These are phyloP conservation scores for Chionodraco myersi DNA, from an alignment of 2,113 vertebrate species.

Conservation along the genomic window DNA sequence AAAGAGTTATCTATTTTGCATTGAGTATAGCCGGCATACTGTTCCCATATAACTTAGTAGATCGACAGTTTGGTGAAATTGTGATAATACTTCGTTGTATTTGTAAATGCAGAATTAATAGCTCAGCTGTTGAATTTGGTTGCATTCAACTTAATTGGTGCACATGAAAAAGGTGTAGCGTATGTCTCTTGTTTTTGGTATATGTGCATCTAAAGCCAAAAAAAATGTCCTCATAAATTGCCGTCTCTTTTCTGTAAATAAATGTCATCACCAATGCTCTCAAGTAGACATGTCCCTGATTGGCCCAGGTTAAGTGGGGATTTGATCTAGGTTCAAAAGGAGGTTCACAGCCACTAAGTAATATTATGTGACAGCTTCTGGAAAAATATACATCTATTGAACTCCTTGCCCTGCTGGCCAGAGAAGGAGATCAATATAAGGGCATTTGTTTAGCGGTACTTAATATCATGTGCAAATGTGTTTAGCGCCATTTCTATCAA, in stretches of 20 bases:
- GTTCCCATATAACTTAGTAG: too few species aligned
- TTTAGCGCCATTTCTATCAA: conserved; percentile 41
- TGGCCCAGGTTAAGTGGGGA: background rate
- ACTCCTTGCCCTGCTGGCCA: conserved; percentile 1
- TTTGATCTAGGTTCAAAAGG: background rate
- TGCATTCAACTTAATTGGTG: too few species aligned
- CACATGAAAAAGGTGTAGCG: too few species aligned
- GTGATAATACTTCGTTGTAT: background rate
- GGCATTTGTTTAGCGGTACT: conserved; percentile 45
- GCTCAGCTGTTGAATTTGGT: too few species aligned
- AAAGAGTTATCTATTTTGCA: too few species aligned
- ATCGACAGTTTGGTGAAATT: too few species aligned
- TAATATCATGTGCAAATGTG: conserved; percentile 48
- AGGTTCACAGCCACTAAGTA: conserved; percentile 6
- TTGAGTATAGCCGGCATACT: too few species aligned
- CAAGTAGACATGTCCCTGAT: background rate
- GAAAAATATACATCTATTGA: conserved; percentile 28
- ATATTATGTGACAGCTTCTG: background rate
- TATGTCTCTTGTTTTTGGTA: too few species aligned
- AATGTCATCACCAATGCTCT: background rate
- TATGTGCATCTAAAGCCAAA: background rate
- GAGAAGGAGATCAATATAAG: conserved; percentile 47
- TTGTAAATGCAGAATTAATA: background rate
- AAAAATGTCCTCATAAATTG: background rate
- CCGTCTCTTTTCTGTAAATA: background rate